A percentile compares a stretch with the other conserved stretches of the same genome.
Conservation (phyloP, 1,140 invertebrate species). For the Apis florea region DNA sequence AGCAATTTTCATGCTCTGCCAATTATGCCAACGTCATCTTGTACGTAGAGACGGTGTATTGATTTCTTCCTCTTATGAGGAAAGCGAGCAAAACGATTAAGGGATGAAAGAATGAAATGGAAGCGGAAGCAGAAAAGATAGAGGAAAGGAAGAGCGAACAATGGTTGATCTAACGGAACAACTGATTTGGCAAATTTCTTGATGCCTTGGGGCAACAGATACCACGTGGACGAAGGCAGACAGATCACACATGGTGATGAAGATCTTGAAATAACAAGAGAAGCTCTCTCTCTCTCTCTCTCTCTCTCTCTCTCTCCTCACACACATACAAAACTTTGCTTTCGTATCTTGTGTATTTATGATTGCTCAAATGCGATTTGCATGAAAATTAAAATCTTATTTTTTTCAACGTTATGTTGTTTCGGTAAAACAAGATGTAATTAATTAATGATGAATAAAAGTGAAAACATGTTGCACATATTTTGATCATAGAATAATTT, state of each 20-base stretch:
- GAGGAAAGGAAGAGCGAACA: neutral
- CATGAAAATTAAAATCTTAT: too few relatives aligned
- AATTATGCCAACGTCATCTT: conserved; percentile 42
- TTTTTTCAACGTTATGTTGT: too few relatives aligned
- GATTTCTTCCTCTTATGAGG: conserved; percentile 34
- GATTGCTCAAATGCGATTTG: too few relatives aligned
- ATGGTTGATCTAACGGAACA: neutral
- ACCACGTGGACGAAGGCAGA: neutral
- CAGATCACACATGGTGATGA: neutral
- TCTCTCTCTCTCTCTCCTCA: too few relatives aligned
- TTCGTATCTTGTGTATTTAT: too few relatives aligned
- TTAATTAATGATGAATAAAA: too few relatives aligned
- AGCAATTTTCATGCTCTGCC: conserved; percentile 49
- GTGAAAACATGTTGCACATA: too few relatives aligned
- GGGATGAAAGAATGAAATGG: neutral
- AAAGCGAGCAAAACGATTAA: neutral
- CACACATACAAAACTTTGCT: too few relatives aligned
- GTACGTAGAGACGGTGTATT: conserved; percentile 27
- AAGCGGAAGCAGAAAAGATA: neutral
- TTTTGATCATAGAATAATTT: too few relatives aligned
- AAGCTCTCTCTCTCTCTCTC: too few relatives aligned
- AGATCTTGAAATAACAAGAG: too few relatives aligned
- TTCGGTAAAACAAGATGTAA: too few relatives aligned
- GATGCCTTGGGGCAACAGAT: neutral
- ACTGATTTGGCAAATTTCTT: conserved; percentile 7